These are phyloP conservation scores for Drosophila kepulauana DNA, from an alignment of 1,140 invertebrate genomes.

Conservation along the genomic window DNA sequence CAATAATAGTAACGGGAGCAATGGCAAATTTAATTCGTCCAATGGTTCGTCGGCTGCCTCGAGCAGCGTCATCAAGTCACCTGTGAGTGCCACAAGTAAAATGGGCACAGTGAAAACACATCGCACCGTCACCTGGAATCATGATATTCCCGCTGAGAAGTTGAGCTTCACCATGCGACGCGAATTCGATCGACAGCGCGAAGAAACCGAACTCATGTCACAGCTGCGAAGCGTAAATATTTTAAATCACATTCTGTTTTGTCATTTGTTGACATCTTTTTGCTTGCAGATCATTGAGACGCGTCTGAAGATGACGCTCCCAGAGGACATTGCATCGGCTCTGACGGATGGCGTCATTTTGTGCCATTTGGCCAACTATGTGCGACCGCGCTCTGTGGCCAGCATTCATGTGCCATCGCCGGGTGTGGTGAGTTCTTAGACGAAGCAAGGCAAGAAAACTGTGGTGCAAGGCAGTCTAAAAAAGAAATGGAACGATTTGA, in stretches of 20 bases:
- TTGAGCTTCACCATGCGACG: conserved; percentile 96
- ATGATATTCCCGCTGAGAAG: conserved; percentile 90
- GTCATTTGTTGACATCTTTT: conserved; percentile 3
- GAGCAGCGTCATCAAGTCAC: conserved; percentile 58
- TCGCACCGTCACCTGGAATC: conserved; percentile 88
- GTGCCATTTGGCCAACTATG: conserved; percentile 97
- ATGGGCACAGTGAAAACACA: conserved; percentile 70
- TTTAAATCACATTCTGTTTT: background rate
- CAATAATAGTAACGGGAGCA: conserved; percentile 26
- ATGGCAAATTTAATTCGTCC: conserved; percentile 62
- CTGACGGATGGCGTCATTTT: conserved; percentile 96
- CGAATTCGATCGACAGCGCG: conserved; percentile 95
- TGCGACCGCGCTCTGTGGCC: conserved; percentile 94
- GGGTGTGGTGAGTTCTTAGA: conserved; percentile 90
- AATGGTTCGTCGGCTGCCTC: conserved; percentile 52
- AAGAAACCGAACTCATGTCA: conserved; percentile 94
- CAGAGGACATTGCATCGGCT: conserved; percentile 94
- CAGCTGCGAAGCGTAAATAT: conserved; percentile 92
- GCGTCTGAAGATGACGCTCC: conserved; percentile 94
- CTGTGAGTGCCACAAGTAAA: conserved; percentile 82
- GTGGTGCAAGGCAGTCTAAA: background rate
- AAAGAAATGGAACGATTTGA: background rate
- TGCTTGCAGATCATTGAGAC: conserved; percentile 93
- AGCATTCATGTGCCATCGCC: conserved; percentile 98
- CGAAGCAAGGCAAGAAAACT: background rate